Conservation (phyloP, 2,113 vertebrate genomes). For the Microtus ochrogaster region DNA sequence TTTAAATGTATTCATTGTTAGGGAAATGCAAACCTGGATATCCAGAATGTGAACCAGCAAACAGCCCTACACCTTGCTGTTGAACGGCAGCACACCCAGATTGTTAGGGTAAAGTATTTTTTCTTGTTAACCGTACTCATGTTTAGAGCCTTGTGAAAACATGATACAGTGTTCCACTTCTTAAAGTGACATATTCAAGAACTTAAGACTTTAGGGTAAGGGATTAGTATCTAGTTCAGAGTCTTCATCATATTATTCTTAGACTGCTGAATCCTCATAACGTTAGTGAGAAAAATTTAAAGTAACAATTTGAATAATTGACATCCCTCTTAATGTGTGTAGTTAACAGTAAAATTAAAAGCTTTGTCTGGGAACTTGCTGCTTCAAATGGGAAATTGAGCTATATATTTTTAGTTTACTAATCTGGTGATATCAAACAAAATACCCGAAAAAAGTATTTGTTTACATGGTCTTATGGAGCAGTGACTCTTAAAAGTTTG, state of each 20-base stretch:
- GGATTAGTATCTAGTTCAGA: conserved; percentile 20
- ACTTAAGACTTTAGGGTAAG: conserved; percentile 2
- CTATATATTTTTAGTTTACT: not conserved
- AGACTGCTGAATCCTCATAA: conserved; percentile 47
- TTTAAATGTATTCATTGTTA: conserved; percentile 78
- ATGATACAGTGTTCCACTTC: conserved; percentile 4
- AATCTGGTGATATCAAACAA: conserved; percentile 15
- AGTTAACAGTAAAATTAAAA: conserved; percentile 1
- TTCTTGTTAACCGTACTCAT: not conserved
- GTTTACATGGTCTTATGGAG: conserved; percentile 35
- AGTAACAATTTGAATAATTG: conserved; percentile 4
- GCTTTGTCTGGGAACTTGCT: not conserved
- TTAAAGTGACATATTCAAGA: not conserved
- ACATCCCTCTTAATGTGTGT: not conserved
- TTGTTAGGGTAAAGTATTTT: conserved; percentile 93
- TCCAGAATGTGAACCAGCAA: conserved; percentile 99
- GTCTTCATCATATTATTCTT: conserved; percentile 2
- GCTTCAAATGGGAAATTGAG: not conserved
- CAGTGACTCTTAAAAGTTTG: conserved; percentile 41
- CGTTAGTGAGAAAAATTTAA: conserved; percentile 50
- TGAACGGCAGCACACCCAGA: conserved; percentile 98
- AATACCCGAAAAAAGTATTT: conserved; percentile 16
- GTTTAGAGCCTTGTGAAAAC: conserved; percentile 36
- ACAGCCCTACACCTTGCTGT: conserved; percentile 98
- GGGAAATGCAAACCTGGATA: conserved; percentile 98